phyloP scores from a whole-genome alignment of 2,888 invertebrate species.

The Noctua janthe region DNA sequence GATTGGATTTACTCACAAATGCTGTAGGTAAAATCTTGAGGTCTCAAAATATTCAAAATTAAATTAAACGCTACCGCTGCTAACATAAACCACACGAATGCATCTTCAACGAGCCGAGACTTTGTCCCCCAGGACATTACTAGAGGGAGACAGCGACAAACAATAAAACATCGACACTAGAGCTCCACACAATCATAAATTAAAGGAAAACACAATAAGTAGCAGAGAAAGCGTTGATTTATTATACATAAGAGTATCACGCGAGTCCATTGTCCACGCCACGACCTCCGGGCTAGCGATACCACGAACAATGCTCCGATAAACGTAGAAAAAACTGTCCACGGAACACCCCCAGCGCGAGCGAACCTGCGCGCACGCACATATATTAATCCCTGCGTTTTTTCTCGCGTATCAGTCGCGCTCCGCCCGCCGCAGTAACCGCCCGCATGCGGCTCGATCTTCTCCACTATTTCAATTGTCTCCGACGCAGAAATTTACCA shows the following conservation, averaged over 20 bases:
- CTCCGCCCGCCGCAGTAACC: constrained; percentile 67
- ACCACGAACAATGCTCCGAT: constrained; percentile 54
- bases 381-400: constrained; percentile 66
- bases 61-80: constrained; percentile 38
- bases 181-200: constrained; percentile 53
- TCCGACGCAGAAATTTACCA: constrained; percentile 80
- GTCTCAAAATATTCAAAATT: neutral
- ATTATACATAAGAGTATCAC: constrained; percentile 66
- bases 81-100: constrained; percentile 17
- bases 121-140: constrained; percentile 68
- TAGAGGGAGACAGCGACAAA: constrained; percentile 55
- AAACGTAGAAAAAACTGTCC: constrained; percentile 51
- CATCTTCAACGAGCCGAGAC: constrained; percentile 60
- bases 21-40: neutral
- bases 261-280: constrained; percentile 73
- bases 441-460: constrained; percentile 85
- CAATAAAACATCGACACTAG: constrained; percentile 48
- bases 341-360: constrained; percentile 64
- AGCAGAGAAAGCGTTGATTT: constrained; percentile 51
- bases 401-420: constrained; percentile 76
- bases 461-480: constrained; percentile 81
- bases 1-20: constrained; percentile 11
- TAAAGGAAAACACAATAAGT: constrained; percentile 51
- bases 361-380: constrained; percentile 54
- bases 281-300: constrained; percentile 60